These are phyloP conservation scores for Apostichopus japonicus DNA, from an alignment of 35 echinoderm and acorn worm species.

Conservation along the genomic window DNA sequence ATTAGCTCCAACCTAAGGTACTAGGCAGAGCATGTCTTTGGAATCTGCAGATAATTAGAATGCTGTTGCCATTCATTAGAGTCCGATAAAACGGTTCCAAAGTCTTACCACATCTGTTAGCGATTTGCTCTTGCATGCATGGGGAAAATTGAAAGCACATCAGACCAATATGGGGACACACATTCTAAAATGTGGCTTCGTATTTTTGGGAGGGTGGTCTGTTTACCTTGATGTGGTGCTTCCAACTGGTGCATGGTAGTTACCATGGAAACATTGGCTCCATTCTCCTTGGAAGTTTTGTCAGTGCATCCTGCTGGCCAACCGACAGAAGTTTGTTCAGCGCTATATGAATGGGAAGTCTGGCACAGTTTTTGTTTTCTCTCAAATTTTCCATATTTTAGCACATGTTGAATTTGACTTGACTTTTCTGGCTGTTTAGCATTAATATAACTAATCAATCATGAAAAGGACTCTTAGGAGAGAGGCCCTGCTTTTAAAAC, in stretches of 20 bases:
- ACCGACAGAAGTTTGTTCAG: no score
- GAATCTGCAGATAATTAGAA: background rate
- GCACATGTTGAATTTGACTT: no score
- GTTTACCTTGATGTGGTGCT: background rate
- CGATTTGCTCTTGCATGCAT: background rate
- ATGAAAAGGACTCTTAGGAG: no score
- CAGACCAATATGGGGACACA: background rate
- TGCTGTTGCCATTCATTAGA: background rate
- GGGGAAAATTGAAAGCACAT: constrained; percentile 6
- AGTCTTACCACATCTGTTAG: background rate
- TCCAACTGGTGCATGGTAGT: background rate
- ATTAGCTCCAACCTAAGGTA: no score
- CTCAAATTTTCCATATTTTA: no score
- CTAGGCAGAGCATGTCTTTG: background rate
- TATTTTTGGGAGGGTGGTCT: background rate
- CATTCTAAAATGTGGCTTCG: background rate
- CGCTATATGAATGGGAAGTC: no score
- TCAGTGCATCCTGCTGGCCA: no score
- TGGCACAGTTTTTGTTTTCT: no score
- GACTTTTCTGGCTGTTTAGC: no score
- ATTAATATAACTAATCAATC: no score
- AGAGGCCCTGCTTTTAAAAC: no score
- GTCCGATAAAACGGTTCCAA: background rate
- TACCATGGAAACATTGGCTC: background rate
- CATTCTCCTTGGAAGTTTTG: no score